Percentiles rank a stretch among this genome's conserved stretches.
Conservation (phyloP, 1,140 invertebrate species). For the Hetaerina americana region DNA sequence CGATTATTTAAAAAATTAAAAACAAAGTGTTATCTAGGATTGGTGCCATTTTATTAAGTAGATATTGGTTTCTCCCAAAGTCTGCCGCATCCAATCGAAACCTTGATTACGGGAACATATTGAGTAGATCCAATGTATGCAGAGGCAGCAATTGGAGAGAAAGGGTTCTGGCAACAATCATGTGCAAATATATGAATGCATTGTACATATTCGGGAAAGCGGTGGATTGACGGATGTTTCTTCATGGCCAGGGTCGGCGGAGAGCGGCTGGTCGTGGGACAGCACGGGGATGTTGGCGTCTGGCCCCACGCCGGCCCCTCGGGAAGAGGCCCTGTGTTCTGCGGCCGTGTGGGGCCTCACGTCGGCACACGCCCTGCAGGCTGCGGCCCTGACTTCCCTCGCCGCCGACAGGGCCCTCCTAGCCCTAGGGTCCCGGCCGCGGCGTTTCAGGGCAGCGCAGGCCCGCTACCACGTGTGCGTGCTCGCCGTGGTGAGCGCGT, state of each 20-base stretch:
- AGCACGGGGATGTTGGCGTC: neutral
- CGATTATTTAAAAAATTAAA: no score
- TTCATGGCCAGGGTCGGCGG: neutral
- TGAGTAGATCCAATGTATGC: no score
- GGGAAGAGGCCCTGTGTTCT: conserved; percentile 25
- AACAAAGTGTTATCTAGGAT: no score
- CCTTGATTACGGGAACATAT: no score
- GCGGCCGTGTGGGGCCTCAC: conserved; percentile 34
- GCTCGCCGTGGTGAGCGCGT: conserved; percentile 32
- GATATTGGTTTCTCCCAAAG: no score
- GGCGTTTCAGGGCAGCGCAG: conserved; percentile 33
- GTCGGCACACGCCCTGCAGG: conserved; percentile 37
- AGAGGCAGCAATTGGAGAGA: no score
- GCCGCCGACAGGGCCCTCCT: conserved; percentile 33
- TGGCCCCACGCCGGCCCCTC: conserved; percentile 16
- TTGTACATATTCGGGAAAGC: no score
- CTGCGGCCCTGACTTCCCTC: conserved; percentile 36
- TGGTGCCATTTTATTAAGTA: no score
- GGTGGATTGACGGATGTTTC: no score
- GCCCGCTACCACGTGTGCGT: conserved; percentile 39
- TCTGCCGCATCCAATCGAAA: no score
- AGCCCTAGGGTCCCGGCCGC: conserved; percentile 31
- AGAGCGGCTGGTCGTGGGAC: neutral
- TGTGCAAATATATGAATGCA: no score
- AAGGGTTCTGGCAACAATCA: no score